Conservation (phyloP, 64 coral and sea anemone genomes). For the Porites lutea region DNA sequence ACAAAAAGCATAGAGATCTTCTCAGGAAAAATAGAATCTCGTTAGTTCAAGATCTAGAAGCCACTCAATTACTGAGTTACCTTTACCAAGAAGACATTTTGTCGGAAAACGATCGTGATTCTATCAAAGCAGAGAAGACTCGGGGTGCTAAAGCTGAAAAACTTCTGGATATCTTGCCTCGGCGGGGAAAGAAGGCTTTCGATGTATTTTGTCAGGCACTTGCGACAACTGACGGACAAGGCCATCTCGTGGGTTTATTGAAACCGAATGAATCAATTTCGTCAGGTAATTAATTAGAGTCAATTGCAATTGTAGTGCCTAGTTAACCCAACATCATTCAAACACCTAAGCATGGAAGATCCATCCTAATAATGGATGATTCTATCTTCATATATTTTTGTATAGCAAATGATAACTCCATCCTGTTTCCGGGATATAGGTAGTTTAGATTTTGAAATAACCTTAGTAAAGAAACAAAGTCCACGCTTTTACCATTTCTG, state of each 20-base stretch:
- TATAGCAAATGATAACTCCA: too few relatives aligned
- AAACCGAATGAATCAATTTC: slow-evolving; percentile 40
- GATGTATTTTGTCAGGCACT: slow-evolving; percentile 71
- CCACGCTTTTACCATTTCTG: too few relatives aligned
- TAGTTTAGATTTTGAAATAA: too few relatives aligned
- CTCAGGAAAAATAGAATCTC: slow-evolving; percentile 79
- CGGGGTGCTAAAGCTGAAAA: slow-evolving; percentile 61
- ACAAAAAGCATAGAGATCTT: slow-evolving; percentile 75
- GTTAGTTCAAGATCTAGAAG: slow-evolving; percentile 83
- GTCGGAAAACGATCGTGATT: slow-evolving; percentile 73
- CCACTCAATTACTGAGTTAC: slow-evolving; percentile 56
- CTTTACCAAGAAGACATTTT: slow-evolving; percentile 72
- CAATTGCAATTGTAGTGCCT: background rate
- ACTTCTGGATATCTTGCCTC: slow-evolving; percentile 75
- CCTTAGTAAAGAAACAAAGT: too few relatives aligned
- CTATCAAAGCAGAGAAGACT: slow-evolving; percentile 57
- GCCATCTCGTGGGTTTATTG: slow-evolving; percentile 65
- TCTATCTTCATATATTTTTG: too few relatives aligned
- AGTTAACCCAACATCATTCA: background rate
- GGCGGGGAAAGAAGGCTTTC: slow-evolving; percentile 69
- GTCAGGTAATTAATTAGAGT: slow-evolving; percentile 9
- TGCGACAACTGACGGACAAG: slow-evolving; percentile 38
- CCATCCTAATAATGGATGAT: too few relatives aligned
- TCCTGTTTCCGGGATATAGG: too few relatives aligned
- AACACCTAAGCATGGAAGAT: background rate